Base-by-base conservation (phyloP, 2,888 invertebrate genomes). In the Dicycla oo region DNA sequence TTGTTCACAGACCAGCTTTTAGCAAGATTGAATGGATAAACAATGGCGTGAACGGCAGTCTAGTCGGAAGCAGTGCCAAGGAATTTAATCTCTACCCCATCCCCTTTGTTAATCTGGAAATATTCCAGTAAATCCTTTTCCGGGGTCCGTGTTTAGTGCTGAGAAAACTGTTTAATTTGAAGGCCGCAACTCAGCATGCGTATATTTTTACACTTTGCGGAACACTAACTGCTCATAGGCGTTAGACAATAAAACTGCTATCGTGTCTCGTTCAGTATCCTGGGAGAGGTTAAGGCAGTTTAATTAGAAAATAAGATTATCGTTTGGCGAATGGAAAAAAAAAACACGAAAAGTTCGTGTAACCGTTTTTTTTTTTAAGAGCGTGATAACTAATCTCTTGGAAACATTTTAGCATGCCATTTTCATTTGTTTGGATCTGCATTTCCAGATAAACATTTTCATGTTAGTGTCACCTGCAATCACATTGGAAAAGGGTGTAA, bases 81-180 rank as follows among this genome's bases (percentile, higher is more conserved):
- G 75, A 38, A 71, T 71, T 64, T 51, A 60, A 64, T 56, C 49
- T 49, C 23, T 40, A 26, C 26, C 15, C 26, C 47, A 30, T 38
- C 13, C 43, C 20, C 40, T 63, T 67, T 56, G 43, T 49, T 60
- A 8, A 72, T 3, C 18, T 23, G 30, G 18, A 53, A 64, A 70
- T 68, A 61, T 51, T 23, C n/a, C 40, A 62, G 15, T 5, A 60
- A 75, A 62, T 49, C 45, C 20, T 64, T 54, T 61, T 53, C 38
- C 38, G 45, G 20, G 30, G 62, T 58, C 30, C 20, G 38, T 18
- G 11, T 54, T 56, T 61, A 65, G 18, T 23, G n/a, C 20, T 47
- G 15, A 40, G 13, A 34, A 38, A 73, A 40, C 30, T 15, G 34
- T 64, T 63, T 57, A 13, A 38, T 23, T 18, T 26, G 20, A 13